Conservation (phyloP, 2,888 invertebrate genomes). For the Pogonocherus hispidulus region DNA sequence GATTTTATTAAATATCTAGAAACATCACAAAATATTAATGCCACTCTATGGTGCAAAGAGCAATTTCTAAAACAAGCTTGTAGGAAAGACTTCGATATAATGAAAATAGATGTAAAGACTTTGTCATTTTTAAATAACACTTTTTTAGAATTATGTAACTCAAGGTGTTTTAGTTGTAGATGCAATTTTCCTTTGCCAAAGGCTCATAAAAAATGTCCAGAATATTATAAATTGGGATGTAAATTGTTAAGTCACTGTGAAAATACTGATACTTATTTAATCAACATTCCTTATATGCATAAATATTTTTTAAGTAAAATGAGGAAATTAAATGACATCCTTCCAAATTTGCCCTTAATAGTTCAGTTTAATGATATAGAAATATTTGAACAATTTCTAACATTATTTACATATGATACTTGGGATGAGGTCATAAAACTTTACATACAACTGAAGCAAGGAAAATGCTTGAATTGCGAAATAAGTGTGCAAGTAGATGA, state of each 20-base stretch:
- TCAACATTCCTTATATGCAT: constrained; percentile 76
- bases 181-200: constrained; percentile 75
- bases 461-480: constrained; percentile 76
- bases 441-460: constrained; percentile 72
- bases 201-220: constrained; percentile 67
- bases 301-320: constrained; percentile 71
- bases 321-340: constrained; percentile 69
- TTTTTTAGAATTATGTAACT: constrained; percentile 71
- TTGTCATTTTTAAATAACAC: constrained; percentile 71
- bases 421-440: constrained; percentile 74
- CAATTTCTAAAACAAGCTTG: constrained; percentile 62
- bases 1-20: constrained; percentile 57
- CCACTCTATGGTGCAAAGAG: constrained; percentile 61
- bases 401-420: constrained; percentile 72
- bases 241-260: constrained; percentile 67
- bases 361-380: constrained; percentile 75
- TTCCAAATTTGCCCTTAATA: constrained; percentile 72
- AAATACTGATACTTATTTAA: constrained; percentile 69
- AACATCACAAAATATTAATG: constrained; percentile 50
- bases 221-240: constrained; percentile 73
- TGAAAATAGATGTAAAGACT: constrained; percentile 35
- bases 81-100: constrained; percentile 41
- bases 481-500: constrained; percentile 69
- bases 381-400: constrained; percentile 71
- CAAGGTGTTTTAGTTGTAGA: constrained; percentile 70